A percentile compares a stretch with the other conserved stretches of the same genome.
Conservation (phyloP, 2,888 invertebrate genomes). For the Perdita meconis region DNA sequence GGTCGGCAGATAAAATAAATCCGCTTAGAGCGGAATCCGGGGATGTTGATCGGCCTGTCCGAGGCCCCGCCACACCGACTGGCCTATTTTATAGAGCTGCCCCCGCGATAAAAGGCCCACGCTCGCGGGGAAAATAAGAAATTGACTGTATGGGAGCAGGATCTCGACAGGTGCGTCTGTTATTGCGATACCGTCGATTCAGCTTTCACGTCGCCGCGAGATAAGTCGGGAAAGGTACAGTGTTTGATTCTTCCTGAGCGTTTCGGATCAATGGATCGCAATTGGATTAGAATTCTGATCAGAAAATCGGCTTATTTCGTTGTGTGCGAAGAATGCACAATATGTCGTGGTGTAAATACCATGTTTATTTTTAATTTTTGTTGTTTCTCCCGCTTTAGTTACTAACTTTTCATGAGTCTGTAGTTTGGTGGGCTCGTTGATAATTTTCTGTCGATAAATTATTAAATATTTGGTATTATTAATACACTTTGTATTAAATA, state of each 20-base stretch:
- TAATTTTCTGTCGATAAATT: no score
- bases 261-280: neutral
- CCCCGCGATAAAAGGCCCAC: constrained; percentile 58
- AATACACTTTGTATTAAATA: no score
- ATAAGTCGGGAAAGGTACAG: constrained; percentile 21
- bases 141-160: constrained; percentile 25
- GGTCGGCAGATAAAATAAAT: constrained; percentile 58
- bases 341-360: no score
- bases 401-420: no score
- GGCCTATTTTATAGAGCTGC: constrained; percentile 53
- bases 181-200: constrained; percentile 23
- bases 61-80: constrained; percentile 2
- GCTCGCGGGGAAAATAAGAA: constrained; percentile 47
- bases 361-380: no score
- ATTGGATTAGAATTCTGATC: neutral
- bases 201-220: constrained; percentile 17
- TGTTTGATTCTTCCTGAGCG: neutral
- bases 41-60: constrained; percentile 41
- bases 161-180: constrained; percentile 52
- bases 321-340: no score
- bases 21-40: constrained; percentile 48
- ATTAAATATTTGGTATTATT: no score
- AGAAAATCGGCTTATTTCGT: no score
- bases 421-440: no score
- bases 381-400: no score